phyloP scores from a whole-genome alignment of 2,797 vertebrate genomes.

The Yasuhikotakia modesta region DNA sequence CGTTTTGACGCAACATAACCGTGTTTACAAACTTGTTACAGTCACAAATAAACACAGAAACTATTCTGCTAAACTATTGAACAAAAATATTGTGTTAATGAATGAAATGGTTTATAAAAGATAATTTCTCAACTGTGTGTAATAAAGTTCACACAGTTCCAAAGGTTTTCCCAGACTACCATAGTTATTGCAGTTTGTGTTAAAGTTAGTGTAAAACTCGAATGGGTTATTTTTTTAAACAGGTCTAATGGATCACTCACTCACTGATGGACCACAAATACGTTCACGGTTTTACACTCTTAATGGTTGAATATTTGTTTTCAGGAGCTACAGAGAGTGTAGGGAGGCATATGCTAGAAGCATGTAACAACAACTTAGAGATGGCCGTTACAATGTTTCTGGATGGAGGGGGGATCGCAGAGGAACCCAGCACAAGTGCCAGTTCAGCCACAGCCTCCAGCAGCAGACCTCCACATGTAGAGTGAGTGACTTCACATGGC shows the following conservation, averaged over 20 bases:
- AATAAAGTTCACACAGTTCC: background rate
- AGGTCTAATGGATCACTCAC: too few species aligned
- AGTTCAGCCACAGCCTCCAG: slow-evolving; percentile 84
- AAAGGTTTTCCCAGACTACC: background rate
- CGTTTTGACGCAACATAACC: background rate
- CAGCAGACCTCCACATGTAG: slow-evolving; percentile 79
- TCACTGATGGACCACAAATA: too few species aligned
- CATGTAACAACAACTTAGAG: slow-evolving; percentile 97
- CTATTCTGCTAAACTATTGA: too few species aligned
- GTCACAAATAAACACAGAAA: background rate
- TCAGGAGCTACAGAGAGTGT: slow-evolving; percentile 96
- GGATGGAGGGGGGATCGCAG: slow-evolving; percentile 92
- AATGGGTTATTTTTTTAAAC: too few species aligned
- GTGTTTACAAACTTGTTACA: background rate
- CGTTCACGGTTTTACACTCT: too few species aligned
- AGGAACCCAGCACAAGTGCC: slow-evolving; percentile 97
- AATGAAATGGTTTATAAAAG: background rate
- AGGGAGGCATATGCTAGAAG: slow-evolving; percentile 96
- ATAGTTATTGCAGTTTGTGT: too few species aligned
- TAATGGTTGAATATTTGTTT: background rate
- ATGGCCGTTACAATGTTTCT: slow-evolving; percentile 99
- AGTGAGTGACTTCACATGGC: slow-evolving; percentile 67
- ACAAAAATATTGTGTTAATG: too few species aligned
- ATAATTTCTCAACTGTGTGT: background rate
- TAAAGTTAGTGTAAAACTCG: too few species aligned